These are phyloP conservation scores for Clostera curtula DNA, from an alignment of 2,888 invertebrate genomes.

Conservation along the genomic window DNA sequence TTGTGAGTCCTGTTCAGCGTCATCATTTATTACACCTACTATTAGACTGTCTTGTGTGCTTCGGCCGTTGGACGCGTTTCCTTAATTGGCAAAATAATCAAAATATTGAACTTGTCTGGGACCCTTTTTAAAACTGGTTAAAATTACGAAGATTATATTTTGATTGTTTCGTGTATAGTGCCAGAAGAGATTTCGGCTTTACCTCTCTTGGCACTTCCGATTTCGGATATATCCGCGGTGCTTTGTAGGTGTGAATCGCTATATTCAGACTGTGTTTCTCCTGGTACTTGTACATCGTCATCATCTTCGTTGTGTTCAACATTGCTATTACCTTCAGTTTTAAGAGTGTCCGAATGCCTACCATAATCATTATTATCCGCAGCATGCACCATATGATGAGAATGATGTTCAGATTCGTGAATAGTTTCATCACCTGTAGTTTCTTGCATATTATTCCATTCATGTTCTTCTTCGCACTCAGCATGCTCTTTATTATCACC, in stretches of 20 bases:
- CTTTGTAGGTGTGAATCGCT: constrained; percentile 53
- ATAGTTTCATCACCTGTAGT: too few species aligned
- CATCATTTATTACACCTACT: constrained; percentile 65
- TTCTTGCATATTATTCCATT: too few species aligned
- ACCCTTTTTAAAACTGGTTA: constrained; percentile 55
- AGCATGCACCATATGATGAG: too few species aligned
- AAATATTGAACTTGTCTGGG: constrained; percentile 70
- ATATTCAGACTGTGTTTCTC: constrained; percentile 59
- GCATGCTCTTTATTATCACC: constrained; percentile 10
- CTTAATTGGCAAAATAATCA: constrained; percentile 73
- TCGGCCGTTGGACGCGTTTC: constrained; percentile 60
- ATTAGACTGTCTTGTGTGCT: constrained; percentile 66
- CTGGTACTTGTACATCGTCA: constrained; percentile 70
- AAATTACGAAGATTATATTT: constrained; percentile 45
- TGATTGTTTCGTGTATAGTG: constrained; percentile 57
- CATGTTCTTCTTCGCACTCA: too few species aligned
- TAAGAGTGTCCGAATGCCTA: constrained; percentile 24
- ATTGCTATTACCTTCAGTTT: constrained; percentile 58
- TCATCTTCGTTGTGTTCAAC: constrained; percentile 65
- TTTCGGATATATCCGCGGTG: constrained; percentile 50
- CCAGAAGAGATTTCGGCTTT: constrained; percentile 61
- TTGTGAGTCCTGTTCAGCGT: constrained; percentile 64
- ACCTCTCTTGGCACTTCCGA: constrained; percentile 62
- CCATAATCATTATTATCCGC: too few species aligned
- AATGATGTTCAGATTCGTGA: too few species aligned